Percentiles rank a stretch among this genome's conserved stretches.
These are phyloP conservation scores for Eristalinus aeneus DNA, from an alignment of 2,888 invertebrate species.

Conservation along the genomic window DNA sequence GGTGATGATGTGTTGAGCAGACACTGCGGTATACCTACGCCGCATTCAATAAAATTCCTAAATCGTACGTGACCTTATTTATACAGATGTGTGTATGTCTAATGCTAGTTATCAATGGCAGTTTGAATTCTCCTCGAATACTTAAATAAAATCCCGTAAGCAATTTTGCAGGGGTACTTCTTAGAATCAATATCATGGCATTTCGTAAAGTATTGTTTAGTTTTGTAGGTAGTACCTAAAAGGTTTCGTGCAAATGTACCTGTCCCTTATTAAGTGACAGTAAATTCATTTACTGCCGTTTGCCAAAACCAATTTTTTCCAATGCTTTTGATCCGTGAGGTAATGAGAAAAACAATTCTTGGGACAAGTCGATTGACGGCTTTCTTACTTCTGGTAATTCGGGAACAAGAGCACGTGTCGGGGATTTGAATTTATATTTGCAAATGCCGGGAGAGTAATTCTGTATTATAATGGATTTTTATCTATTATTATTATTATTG, in stretches of 20 bases:
- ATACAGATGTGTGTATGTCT: background rate
- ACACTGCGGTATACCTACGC: slow-evolving; percentile 10
- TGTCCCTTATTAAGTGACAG: too few relatives aligned
- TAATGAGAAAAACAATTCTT: too few relatives aligned
- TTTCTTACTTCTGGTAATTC: too few relatives aligned
- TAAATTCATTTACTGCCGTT: too few relatives aligned
- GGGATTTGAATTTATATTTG: background rate
- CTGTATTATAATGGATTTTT: too few relatives aligned
- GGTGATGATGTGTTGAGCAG: background rate
- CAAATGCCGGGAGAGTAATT: background rate
- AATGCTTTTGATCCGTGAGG: too few relatives aligned
- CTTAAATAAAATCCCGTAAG: background rate
- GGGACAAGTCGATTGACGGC: too few relatives aligned
- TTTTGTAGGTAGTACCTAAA: too few relatives aligned
- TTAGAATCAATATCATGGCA: background rate
- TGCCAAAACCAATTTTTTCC: too few relatives aligned
- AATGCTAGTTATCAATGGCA: background rate
- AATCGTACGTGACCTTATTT: slow-evolving; percentile 3
- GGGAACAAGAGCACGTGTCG: background rate
- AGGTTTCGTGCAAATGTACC: too few relatives aligned
- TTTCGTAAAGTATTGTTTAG: too few relatives aligned
- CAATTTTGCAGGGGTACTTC: background rate
- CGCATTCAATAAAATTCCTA: background rate
- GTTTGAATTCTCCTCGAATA: background rate
- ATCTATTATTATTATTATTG: too few relatives aligned